Base-by-base conservation (phyloP, 2,797 vertebrate species). In the Galagoides demidoff region DNA sequence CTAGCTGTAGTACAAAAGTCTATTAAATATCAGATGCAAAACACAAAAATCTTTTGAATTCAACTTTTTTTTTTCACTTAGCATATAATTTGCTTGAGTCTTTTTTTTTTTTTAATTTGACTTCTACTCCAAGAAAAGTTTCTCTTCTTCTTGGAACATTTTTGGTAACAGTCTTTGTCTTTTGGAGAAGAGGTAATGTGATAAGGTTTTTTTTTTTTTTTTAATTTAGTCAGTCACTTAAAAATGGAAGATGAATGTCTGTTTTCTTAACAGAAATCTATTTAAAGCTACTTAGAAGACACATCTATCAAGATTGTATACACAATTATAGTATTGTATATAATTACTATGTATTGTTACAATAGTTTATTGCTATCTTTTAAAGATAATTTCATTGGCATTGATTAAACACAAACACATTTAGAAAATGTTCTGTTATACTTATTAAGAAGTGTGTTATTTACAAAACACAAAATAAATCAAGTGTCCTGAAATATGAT, bases 21-120 rank as follows among this genome's bases (percentile, higher is more conserved):
- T 97, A 73, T 96, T 97, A 97, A 95, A 94, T 97, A 94, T 84
- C 76, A 96, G 93, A 92, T 89, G 78, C 64, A 97, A 97, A 98
- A 73, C 79, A 97, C 89, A 96, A 96, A 95, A 93, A 89, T 84
- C 85, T 85, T 98, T 94, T 93, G 86, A 97, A 95, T 49, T 90
- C n/a, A 68, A 8, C 17, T 19, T 82, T 97, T 93, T 96, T 64
- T 92, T 95, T 63, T 98, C 94, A 55, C 85, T 96, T 95, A 94
- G 39, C 39, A 10, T 93, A 64, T 57, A 0, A 94, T 96, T 61
- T 86, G 22, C 97, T 96, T 92, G 68, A 92, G 73, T 34, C 8
- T 11, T 1, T 2, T 86, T 93, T 96, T 97, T 92, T 29, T 78
- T 94, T 96, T 12, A 89, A 86, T 89, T 94, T 89, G 77, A 94